phyloP scores from a whole-genome alignment of 2,888 invertebrate genomes.

The Caenorhabditis japonica region DNA sequence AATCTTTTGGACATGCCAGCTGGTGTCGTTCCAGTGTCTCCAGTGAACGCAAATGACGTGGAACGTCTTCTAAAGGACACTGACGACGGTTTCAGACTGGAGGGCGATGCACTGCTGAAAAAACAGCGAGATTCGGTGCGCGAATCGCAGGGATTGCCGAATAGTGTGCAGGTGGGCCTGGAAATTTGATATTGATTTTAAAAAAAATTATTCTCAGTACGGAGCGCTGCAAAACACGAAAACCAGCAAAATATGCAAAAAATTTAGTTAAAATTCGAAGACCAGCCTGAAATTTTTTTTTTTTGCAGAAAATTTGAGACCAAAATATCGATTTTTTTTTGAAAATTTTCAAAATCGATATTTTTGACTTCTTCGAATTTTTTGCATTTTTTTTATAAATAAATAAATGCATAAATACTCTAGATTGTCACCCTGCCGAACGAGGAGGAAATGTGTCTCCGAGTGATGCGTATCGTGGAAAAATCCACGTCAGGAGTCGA shows the following conservation, averaged over 20 bases:
- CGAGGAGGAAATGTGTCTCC: constrained; percentile 71
- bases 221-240: no score
- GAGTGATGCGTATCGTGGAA: constrained; percentile 66
- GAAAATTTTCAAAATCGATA: no score
- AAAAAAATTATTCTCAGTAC: not conserved
- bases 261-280: no score
- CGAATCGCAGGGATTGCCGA: not conserved
- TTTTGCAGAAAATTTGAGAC: no score
- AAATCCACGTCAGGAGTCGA: not conserved
- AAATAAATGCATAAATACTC: no score
- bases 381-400: no score
- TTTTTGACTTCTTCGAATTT: no score
- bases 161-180: not conserved
- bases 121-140: not conserved
- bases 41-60: constrained; percentile 65
- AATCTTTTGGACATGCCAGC: constrained; percentile 78
- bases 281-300: no score
- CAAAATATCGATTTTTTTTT: no score
- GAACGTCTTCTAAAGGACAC: constrained; percentile 57
- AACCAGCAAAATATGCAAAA: no score
- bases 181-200: not conserved
- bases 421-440: constrained; percentile 62
- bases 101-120: constrained; percentile 23
- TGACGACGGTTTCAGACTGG: constrained; percentile 4
- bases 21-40: constrained; percentile 78